Evolutionary conservation across 2,797 vertebrate genomes (phyloP), one percentile per base, ranked within the genome.

Genomic region (Spinibarbus caldwelli): DNA sequence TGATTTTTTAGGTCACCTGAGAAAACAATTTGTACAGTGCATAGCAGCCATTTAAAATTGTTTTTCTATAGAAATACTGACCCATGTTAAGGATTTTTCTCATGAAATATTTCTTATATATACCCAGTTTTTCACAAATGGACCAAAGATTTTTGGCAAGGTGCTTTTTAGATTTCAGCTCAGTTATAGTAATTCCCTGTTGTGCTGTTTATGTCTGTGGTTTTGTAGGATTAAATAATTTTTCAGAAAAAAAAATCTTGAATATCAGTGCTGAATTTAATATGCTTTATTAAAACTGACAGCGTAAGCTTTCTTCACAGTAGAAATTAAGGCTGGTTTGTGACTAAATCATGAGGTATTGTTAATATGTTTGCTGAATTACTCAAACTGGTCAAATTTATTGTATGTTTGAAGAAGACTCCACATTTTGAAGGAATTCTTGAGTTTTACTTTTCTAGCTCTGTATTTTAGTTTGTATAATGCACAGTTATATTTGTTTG

Each of bases 131-230:
- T 78, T 49, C 47, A 71, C 38, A 14, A 45, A 43, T 59, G 83
- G 83, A 59, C 66, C 73, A 84, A 84, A 78, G 75, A 84, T 34
- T 78, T 57, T n/a, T 78, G 36, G 26, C 21, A 84, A 15, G 15
- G 57, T 31, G 43, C 12, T 71, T 84, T 76, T 45, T 57, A 36
- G 64, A 78, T 59, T 57, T 78, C 9, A 73, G 23, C 62, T 68
- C 47, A 26, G 19, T 26, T 66, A 19, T 17, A 34, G 21, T 78
- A 43, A 57, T 59, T 29, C 11, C n/a, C 26, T 57, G n/a, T 76
- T 68, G 26, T 84, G 64, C 31, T 68, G 49, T 68, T 78, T 78
- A 78, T 38, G 21, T 57, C 26, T 43, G 66, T 78, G 49, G 52
- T 78, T 78, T 84, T 78, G 64, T 70, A 70, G 82, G 29, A 59